Conservation (phyloP, 2,113 vertebrate species). For the Hyla sarda region DNA sequence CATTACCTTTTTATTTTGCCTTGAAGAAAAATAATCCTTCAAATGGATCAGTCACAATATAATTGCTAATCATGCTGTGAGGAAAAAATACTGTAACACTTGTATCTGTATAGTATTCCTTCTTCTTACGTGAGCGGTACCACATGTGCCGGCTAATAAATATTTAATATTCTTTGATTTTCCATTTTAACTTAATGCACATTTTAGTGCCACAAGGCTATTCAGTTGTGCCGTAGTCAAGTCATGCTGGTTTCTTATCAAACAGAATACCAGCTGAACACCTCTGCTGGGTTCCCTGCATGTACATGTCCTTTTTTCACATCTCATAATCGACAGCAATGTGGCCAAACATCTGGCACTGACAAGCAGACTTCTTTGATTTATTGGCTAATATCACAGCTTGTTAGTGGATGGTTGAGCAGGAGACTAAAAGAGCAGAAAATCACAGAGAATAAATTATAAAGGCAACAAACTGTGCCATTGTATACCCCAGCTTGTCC, state of each 20-base stretch:
- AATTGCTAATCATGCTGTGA: conserved; percentile 6
- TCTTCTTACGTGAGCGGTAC: neutral
- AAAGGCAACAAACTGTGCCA: conserved; percentile 80
- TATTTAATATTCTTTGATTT: conserved; percentile 70
- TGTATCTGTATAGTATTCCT: neutral
- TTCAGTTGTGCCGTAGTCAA: conserved; percentile 70
- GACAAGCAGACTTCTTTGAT: conserved; percentile 90
- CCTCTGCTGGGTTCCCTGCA: conserved; percentile 72
- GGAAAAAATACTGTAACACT: neutral
- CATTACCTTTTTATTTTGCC: neutral
- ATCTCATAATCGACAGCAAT: conserved; percentile 84
- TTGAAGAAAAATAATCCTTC: neutral
- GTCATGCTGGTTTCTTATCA: conserved; percentile 77
- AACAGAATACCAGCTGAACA: conserved; percentile 78
- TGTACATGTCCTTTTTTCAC: conserved; percentile 79
- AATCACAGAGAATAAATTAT: conserved; percentile 89
- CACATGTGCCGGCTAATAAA: conserved; percentile 36
- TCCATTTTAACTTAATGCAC: conserved; percentile 68
- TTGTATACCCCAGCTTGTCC: conserved; percentile 78
- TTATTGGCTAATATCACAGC: conserved; percentile 88
- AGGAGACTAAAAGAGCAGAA: conserved; percentile 83
- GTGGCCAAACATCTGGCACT: conserved; percentile 87
- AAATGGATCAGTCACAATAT: conserved; percentile 8
- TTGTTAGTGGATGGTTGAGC: conserved; percentile 88
- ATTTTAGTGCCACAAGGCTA: conserved; percentile 69